These are phyloP conservation scores for Semaprochilodus insignis DNA, from an alignment of 2,797 vertebrate genomes.

Conservation along the genomic window DNA sequence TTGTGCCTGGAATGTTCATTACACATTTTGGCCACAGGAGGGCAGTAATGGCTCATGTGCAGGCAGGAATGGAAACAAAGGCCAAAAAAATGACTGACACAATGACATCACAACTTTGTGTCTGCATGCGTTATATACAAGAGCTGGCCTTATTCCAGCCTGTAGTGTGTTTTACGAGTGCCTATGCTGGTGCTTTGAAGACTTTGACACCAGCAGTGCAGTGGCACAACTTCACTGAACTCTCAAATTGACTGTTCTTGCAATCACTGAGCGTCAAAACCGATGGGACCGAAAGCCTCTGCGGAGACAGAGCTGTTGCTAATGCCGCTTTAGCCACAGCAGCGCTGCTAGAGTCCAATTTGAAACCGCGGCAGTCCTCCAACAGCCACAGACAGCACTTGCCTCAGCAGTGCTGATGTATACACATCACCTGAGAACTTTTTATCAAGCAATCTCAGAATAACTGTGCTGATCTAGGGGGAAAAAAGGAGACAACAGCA, in stretches of 20 bases:
- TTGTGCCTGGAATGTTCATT: background rate
- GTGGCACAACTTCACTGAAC: constrained; percentile 43
- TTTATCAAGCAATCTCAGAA: background rate
- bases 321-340: constrained; percentile 17
- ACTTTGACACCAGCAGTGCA: constrained; percentile 23
- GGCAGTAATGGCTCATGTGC: constrained; percentile 77
- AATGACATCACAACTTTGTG: background rate
- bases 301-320: constrained; percentile 17
- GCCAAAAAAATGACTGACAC: background rate
- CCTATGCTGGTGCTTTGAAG: constrained; percentile 2
- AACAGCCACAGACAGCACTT: background rate
- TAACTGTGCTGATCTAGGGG: background rate
- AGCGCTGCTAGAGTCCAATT: constrained; percentile 3
- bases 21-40: constrained; percentile 71
- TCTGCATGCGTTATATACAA: background rate
- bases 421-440: constrained; percentile 3
- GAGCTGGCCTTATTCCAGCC: constrained; percentile 1
- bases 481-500: background rate
- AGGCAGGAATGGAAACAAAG: constrained; percentile 14
- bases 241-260: constrained; percentile 35
- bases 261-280: constrained; percentile 33
- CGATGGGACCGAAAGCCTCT: constrained; percentile 15
- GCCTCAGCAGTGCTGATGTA: constrained; percentile 1
- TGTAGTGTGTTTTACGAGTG: background rate
- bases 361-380: constrained; percentile 3